Percentiles rank a stretch among this genome's conserved stretches.
These are phyloP conservation scores for Verasper variegatus DNA, from an alignment of 2,113 vertebrate species.

Conservation along the genomic window DNA sequence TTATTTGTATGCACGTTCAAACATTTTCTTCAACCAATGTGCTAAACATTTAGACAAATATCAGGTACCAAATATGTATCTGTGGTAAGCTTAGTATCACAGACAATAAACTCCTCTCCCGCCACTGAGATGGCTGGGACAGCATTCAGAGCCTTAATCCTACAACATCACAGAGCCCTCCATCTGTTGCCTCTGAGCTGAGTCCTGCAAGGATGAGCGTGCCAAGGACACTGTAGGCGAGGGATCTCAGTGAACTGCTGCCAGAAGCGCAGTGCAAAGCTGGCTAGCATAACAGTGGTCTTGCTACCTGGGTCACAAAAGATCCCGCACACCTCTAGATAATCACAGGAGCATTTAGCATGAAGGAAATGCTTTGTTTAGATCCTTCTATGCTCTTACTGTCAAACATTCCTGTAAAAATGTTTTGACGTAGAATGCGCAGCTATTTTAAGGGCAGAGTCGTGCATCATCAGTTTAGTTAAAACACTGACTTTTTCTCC, in stretches of 20 bases:
- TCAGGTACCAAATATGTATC: slow-evolving; percentile 62
- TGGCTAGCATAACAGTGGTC: slow-evolving; percentile 65
- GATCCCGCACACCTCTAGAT: slow-evolving; percentile 57
- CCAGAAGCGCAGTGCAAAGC: slow-evolving; percentile 74
- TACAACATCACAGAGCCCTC: slow-evolving; percentile 85
- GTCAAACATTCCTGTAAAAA: not conserved
- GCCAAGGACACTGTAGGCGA: slow-evolving; percentile 84
- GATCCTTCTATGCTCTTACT: not conserved
- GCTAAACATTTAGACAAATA: not conserved
- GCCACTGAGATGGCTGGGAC: slow-evolving; percentile 82
- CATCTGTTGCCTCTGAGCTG: slow-evolving; percentile 86
- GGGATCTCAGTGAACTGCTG: slow-evolving; percentile 79
- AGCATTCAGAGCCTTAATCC: slow-evolving; percentile 84
- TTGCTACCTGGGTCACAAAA: slow-evolving; percentile 71
- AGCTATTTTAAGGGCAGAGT: slow-evolving; percentile 35
- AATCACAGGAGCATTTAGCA: slow-evolving; percentile 46
- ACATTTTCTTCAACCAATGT: not conserved
- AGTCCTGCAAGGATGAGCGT: slow-evolving; percentile 79
- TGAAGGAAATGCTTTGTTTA: slow-evolving; percentile 23
- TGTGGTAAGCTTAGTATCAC: slow-evolving; percentile 76
- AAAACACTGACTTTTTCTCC: slow-evolving; percentile 29
- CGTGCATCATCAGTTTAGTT: slow-evolving; percentile 31
- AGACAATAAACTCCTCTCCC: slow-evolving; percentile 81
- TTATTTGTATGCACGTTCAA: not conserved
- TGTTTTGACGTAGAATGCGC: not conserved